Evolutionary conservation across 2,797 vertebrate genomes (phyloP), one percentile per base, ranked within the genome.

Genomic region (Pseudomugil tenellus): DNA sequence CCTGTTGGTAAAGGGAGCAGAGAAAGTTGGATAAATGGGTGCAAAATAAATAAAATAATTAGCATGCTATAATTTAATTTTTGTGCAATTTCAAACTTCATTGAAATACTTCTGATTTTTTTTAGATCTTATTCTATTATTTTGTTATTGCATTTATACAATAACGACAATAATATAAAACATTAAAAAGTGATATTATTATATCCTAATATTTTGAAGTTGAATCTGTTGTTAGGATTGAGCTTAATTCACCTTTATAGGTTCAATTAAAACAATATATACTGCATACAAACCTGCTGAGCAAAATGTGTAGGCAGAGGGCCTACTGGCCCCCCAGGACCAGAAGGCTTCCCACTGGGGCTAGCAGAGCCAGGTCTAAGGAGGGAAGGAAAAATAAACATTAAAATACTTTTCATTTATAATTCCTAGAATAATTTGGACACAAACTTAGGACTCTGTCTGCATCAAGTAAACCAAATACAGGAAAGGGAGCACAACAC

Each of bases 351-450:
- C 81, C 97, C 96, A 72, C 96, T 98, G 83, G 97, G 98, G 88
- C 98, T 99, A 86, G 96, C 96, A 90, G 98, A 98, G 73, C 96
- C 96, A 87, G 97, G 97, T 90, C 98, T 99, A 76, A 34, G 19
- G 29, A 49, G 0, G 1, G 70, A 12, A 58, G 56, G 61, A 0
- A 60, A 13, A 11, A 31, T 14, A 12, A 37, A 63, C 19, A n/a
- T 21, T 3, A 21, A 31, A 12, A 21, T 12, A 12, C 9, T 26
- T 10, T 28, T 19, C 23, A 4, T 52, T 49, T 46, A 7, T 9
- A 59, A 10, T 43, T 6, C 6, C 29, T 10, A 13, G 5, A 41
- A 19, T 19, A 41, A 16, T 7, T 17, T 12, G 13, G 5, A 12
- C 3, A 4, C 35, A 39, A 14, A 37, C 35, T 1, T 39, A 39